A percentile compares a stretch with the other conserved stretches of the same genome.
Conservation (phyloP, 2,888 invertebrate species). For the Ganaspis brasiliensis region DNA sequence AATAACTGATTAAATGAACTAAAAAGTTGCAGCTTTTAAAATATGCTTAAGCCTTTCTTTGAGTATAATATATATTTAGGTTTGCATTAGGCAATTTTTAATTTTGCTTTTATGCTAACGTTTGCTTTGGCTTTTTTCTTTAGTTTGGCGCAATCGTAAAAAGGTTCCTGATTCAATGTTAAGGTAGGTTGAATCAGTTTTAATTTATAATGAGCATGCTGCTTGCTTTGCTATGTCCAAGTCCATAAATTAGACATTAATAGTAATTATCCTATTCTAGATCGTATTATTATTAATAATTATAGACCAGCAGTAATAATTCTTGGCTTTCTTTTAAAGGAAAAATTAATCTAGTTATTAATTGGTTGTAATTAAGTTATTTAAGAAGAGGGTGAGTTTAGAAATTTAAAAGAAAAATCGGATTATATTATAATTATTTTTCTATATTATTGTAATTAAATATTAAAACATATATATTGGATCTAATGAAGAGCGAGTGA, state of each 20-base stretch:
- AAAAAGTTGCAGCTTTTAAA: background rate
- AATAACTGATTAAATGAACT: background rate
- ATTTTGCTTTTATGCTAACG: conserved; percentile 2
- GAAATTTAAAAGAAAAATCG: too few species aligned
- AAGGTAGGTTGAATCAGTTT: conserved; percentile 20
- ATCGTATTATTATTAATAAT: too few species aligned
- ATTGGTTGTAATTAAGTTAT: too few species aligned
- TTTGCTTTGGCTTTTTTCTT: conserved; percentile 26
- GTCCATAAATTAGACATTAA: background rate
- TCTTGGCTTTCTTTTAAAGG: too few species aligned
- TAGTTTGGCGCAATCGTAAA: conserved; percentile 10
- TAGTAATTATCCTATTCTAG: background rate
- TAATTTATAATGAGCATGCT: background rate
- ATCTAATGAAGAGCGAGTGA: too few species aligned
- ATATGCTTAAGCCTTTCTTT: background rate
- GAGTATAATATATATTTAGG: background rate
- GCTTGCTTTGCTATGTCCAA: background rate
- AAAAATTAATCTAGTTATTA: background rate
- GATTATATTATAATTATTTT: too few species aligned
- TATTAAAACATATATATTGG: too few species aligned
- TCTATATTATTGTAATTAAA: too few species aligned
- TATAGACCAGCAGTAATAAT: too few species aligned
- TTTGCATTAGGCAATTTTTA: background rate
- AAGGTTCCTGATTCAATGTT: conserved; percentile 17
- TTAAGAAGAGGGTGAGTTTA: too few species aligned